phyloP scores from a whole-genome alignment of 1,140 invertebrate genomes.

The Sipha flava region DNA sequence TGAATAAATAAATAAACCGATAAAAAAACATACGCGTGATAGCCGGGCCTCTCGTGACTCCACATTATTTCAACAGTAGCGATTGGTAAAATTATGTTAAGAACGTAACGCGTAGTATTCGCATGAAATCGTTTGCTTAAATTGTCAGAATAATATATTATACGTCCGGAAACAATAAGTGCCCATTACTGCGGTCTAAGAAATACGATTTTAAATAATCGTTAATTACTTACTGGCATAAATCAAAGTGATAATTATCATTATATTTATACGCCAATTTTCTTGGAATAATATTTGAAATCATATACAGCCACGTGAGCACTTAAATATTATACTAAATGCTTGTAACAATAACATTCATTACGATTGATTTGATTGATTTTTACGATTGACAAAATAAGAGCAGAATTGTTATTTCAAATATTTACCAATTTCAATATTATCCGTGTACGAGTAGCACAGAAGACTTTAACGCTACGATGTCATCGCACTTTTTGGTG shows the following conservation, averaged over 20 bases:
- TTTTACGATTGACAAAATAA: too few relatives aligned
- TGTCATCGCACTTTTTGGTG: too few relatives aligned
- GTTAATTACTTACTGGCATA: not conserved
- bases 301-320: too few relatives aligned
- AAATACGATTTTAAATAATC: not conserved
- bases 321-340: too few relatives aligned
- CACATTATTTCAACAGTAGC: not conserved
- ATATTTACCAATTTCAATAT: not conserved
- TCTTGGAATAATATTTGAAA: too few relatives aligned
- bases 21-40: not conserved
- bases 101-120: slow-evolving; percentile 6
- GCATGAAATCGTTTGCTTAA: slow-evolving; percentile 3
- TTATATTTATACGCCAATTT: too few relatives aligned
- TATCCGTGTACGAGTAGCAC: too few relatives aligned
- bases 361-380: too few relatives aligned
- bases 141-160: not conserved
- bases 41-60: not conserved
- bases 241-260: too few relatives aligned
- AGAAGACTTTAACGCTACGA: slow-evolving; percentile 3
- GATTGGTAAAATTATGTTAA: not conserved
- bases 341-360: too few relatives aligned
- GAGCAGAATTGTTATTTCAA: not conserved
- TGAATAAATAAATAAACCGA: too few relatives aligned
- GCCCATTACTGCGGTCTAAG: not conserved
- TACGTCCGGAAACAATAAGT: not conserved